phyloP scores from a whole-genome alignment of 2,888 invertebrate species.

The Catocala sponsa region DNA sequence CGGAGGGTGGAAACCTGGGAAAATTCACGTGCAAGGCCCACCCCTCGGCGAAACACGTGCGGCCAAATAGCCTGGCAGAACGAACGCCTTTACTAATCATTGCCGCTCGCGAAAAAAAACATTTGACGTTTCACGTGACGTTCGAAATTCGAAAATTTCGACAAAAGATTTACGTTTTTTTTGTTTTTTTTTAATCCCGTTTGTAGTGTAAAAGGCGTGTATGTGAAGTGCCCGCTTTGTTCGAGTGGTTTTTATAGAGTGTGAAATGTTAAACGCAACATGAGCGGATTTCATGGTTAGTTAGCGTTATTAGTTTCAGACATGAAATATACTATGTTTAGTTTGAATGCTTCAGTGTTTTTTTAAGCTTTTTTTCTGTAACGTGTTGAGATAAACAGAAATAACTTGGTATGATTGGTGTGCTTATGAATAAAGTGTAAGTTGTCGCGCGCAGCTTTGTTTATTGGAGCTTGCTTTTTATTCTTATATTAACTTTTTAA shows the following conservation, averaged over 20 bases:
- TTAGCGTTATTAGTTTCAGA: constrained; percentile 72
- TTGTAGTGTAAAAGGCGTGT: constrained; percentile 58
- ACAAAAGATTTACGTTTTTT: constrained; percentile 40
- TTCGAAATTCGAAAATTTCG: constrained; percentile 63
- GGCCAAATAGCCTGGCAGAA: constrained; percentile 83
- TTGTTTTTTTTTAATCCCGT: constrained; percentile 32
- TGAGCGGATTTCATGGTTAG: constrained; percentile 85
- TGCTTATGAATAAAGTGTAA: constrained; percentile 27
- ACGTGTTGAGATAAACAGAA: constrained; percentile 41
- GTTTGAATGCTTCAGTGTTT: constrained; percentile 46
- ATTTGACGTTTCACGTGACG: constrained; percentile 56
- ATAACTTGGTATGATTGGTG: constrained; percentile 36
- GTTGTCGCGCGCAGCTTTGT: constrained; percentile 11
- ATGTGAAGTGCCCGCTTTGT: constrained; percentile 75
- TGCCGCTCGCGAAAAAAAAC: constrained; percentile 78
- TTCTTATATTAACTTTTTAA: constrained; percentile 1
- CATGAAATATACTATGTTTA: constrained; percentile 61
- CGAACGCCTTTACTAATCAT: constrained; percentile 84
- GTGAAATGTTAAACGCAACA: constrained; percentile 82
- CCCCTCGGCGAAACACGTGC: constrained; percentile 83
- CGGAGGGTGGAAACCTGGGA: constrained; percentile 87
- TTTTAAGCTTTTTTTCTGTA: constrained; percentile 36
- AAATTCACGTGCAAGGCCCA: constrained; percentile 86
- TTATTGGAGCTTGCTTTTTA: neutral
- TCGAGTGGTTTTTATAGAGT: constrained; percentile 67